phyloP scores from a whole-genome alignment of 2,113 vertebrate species.

The Ariopsis seemanni region DNA sequence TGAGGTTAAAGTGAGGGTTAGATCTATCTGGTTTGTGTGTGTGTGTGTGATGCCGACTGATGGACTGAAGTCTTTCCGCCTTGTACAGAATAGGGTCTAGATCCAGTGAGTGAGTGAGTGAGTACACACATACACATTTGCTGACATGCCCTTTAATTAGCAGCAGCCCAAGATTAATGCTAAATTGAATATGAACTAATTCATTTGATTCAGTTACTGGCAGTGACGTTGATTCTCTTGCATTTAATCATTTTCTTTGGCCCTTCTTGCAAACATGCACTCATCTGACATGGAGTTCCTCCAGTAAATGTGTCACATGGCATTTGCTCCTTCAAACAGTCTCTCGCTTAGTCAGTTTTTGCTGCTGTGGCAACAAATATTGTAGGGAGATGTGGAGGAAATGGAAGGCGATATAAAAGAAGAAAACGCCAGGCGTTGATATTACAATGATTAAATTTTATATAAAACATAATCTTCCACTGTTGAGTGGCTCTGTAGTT shows the following conservation, averaged over 20 bases:
- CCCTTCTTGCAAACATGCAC: slow-evolving; percentile 14
- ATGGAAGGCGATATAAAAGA: not conserved
- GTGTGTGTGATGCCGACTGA: not conserved
- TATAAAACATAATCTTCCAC: not conserved
- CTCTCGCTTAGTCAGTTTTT: slow-evolving; percentile 61
- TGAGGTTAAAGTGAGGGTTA: too few species aligned
- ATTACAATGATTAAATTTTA: not conserved
- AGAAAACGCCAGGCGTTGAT: not conserved
- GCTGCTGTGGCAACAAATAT: slow-evolving; percentile 75
- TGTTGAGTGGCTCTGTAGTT: not conserved
- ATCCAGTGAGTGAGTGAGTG: not conserved
- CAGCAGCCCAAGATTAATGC: not conserved
- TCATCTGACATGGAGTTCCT: slow-evolving; percentile 52
- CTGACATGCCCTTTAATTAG: not conserved
- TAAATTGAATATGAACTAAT: slow-evolving; percentile 6
- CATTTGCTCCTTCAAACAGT: slow-evolving; percentile 65
- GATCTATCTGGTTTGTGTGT: not conserved
- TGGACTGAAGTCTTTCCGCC: not conserved
- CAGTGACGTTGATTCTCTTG: slow-evolving; percentile 30
- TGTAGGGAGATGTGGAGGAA: slow-evolving; percentile 54
- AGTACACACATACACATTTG: not conserved
- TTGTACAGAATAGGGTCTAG: not conserved
- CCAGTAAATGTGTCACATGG: slow-evolving; percentile 72
- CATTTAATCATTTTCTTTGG: slow-evolving; percentile 12
- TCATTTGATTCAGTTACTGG: slow-evolving; percentile 17